Evolutionary conservation across 2,113 vertebrate genomes (phyloP), one percentile per base, ranked within the genome.

Genomic region (Apaloderma vittatum): DNA sequence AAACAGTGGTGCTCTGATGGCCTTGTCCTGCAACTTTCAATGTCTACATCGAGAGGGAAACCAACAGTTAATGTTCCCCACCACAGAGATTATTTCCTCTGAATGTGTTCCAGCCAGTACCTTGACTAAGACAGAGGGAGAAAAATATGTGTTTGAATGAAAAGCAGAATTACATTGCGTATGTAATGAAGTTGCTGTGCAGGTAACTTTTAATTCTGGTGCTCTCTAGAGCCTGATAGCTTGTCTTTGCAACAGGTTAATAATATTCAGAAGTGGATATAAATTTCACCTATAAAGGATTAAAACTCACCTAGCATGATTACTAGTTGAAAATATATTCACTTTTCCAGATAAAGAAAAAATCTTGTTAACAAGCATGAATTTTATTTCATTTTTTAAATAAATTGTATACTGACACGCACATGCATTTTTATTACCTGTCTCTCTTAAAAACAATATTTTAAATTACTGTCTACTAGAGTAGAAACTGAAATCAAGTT

Each of bases 201-300:
- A 79, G 45, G 58, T 79, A 52, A 57, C 32, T 87, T 40, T 81
- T 80, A 91, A 88, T 90, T 77, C 54, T 88, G 54, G 15, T 91
- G 71, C 58, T 88, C 63, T 93, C 58, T 54, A 57, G 79, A 20
- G 17, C 43, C 54, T 86, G 63, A 57, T 87, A 92, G 54, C 67
- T 83, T 76, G 49, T 36, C 62, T 94, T 85, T 94, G 66, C 74
- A 92, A 86, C 30, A 83, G 67, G 75, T 86, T 95, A 90, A 79
- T 92, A 59, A 92, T 49, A 86, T 79, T 86, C 72, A 86, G 79
- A 91, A 91, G 40, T 76, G 67, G 46, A 37, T 54, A 88, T 94
- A 92, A 92, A 83, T 97, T 86, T 91, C 52, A 68, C 12, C 40
- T 65, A 2, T n/a, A 73, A 86, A 86, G 54, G 29, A 45, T 61